Evolutionary conservation across 2,113 vertebrate genomes (phyloP), one percentile per base, ranked within the genome.

Genomic region (Platanista minor): DNA sequence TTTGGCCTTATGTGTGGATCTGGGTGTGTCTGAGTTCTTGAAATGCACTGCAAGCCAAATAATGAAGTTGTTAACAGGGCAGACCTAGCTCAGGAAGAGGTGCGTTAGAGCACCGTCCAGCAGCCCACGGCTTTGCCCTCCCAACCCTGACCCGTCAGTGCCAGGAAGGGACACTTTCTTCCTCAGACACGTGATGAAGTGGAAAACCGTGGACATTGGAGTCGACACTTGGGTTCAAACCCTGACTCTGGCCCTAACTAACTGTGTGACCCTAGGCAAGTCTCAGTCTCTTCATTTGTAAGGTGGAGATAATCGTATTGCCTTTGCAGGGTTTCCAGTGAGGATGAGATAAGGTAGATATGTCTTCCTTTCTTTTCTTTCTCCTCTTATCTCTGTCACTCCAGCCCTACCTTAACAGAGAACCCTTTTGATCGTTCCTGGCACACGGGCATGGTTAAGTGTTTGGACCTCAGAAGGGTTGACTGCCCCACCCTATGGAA

Each of bases 1-100:
- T 96, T 96, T 97, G 95, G 91, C 95, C 89, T 96, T 87, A 14
- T 95, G 72, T 95, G 49, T 90, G 71, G 54, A 83, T 89, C 96
- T 93, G 96, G 90, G 91, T 94, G 74, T 97, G 75, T 90, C 85
- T n/a, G 33, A 78, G 78, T 96, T 94, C 86, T 94, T 46, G 89
- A 96, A 75, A 83, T 85, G 92, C 64, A 87, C 36, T 33, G 77
- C 8, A 33, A n/a, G 84, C 80, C 78, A 87, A 57, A 91, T 77
- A n/a, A 52, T 46, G 87, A 67, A 52, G 69, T 41, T 67, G 67
- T 52, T 52, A 57, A 25, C 31, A 15, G 82, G 87, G 87, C 88
- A 85, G 91, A 91, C 62, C 15, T n/a, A 13, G 67, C 62, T 75
- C 69, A 43, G 94, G 86, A 72, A 62, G 81, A 31, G 61, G 27